phyloP scores from a whole-genome alignment of 2,888 invertebrate genomes.

The Drosophila robusta region DNA sequence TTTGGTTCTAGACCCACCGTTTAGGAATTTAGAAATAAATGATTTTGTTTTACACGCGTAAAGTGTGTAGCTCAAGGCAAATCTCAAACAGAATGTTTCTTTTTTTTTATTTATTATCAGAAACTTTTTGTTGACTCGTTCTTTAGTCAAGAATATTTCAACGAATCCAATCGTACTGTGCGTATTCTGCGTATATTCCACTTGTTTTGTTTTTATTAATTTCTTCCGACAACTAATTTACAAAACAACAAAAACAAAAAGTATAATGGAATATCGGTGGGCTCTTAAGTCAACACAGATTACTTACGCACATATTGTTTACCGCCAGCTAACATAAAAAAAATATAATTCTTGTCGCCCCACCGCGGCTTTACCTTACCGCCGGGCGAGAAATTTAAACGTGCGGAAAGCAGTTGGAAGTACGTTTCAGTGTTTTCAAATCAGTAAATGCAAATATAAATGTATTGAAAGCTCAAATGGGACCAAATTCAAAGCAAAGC shows the following conservation, averaged over 20 bases:
- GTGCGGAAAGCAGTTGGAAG: conserved; percentile 69
- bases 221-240: conserved; percentile 21
- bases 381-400: conserved; percentile 51
- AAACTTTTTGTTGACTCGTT: neutral
- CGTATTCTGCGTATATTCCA: neutral
- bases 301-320: conserved; percentile 59
- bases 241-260: neutral
- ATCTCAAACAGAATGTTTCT: neutral
- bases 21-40: neutral
- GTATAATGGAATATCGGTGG: conserved; percentile 13
- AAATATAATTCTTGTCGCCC: conserved; percentile 53
- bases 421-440: conserved; percentile 66
- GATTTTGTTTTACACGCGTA: neutral
- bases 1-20: conserved; percentile 1
- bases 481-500: conserved; percentile 35
- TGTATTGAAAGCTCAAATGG: conserved; percentile 70
- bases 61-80: neutral
- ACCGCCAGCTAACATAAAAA: conserved; percentile 46
- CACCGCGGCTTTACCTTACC: conserved; percentile 21
- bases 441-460: conserved; percentile 76
- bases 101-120: neutral
- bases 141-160: neutral
- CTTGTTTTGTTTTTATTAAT: conserved; percentile 28
- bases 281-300: conserved; percentile 47
- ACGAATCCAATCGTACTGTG: neutral